phyloP scores from a whole-genome alignment of 2,797 vertebrate genomes.

The Cetoscarus ocellatus region DNA sequence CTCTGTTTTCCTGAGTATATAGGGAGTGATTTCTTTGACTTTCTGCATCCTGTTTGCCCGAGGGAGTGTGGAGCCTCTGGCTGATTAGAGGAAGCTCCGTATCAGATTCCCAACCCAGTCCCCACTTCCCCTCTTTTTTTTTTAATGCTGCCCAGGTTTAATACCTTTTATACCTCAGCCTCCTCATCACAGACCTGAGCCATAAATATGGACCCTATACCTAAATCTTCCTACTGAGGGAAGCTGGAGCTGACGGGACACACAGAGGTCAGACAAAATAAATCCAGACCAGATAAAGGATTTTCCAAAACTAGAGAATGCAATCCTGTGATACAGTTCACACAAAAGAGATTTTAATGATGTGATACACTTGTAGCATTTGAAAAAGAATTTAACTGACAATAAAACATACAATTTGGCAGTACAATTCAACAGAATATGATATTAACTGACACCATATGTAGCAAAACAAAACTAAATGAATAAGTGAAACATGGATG shows the following conservation, averaged over 20 bases:
- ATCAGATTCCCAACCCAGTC: slow-evolving; percentile 55
- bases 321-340: too few species aligned
- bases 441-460: too few species aligned
- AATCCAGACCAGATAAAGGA: neutral
- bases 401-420: too few species aligned
- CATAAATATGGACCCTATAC: slow-evolving; percentile 32
- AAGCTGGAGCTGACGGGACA: neutral
- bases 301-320: neutral
- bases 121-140: neutral
- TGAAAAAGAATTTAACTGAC: too few species aligned
- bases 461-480: too few species aligned
- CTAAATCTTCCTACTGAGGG: neutral
- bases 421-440: too few species aligned
- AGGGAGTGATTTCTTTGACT: slow-evolving; percentile 53
- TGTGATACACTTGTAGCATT: too few species aligned
- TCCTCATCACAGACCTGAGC: slow-evolving; percentile 44
- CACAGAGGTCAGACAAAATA: slow-evolving; percentile 7
- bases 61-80: slow-evolving; percentile 68
- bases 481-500: too few species aligned
- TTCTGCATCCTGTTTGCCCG: slow-evolving; percentile 72
- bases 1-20: slow-evolving; percentile 18
- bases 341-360: neutral
- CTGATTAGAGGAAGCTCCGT: slow-evolving; percentile 76
- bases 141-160: slow-evolving; percentile 46
- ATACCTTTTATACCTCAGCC: slow-evolving; percentile 46